Percentiles rank a stretch among this genome's conserved stretches.
Evolutionary conservation across 1,140 invertebrate species (phyloP).

Genomic region (Orussus abietinus): DNA sequence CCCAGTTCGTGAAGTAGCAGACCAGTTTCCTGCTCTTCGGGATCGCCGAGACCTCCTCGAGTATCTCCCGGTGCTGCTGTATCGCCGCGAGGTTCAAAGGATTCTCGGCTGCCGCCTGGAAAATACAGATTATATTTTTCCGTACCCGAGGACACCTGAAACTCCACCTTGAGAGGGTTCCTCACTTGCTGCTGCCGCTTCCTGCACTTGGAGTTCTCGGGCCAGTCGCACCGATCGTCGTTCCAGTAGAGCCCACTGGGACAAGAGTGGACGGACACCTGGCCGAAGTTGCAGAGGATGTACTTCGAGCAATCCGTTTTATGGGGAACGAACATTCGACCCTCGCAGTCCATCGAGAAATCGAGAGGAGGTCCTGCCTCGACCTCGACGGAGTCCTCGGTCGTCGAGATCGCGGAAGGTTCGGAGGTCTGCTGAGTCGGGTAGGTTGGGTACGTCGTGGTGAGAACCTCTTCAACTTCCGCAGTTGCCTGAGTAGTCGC

Average conservation of each 20-base stretch:
- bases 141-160: no score
- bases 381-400: constrained; percentile 38
- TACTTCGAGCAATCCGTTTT: constrained; percentile 73
- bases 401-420: constrained; percentile 11
- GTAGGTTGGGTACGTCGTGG: no score
- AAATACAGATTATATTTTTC: no score
- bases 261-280: constrained; percentile 64
- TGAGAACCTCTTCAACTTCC: no score
- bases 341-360: constrained; percentile 57
- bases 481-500: no score
- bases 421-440: no score
- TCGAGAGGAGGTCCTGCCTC: constrained; percentile 26
- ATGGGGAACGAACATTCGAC: constrained; percentile 61
- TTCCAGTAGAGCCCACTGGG: constrained; percentile 73
- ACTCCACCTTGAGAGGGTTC: no score
- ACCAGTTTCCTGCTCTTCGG: constrained; percentile 56
- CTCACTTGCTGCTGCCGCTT: neutral
- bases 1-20: constrained; percentile 76
- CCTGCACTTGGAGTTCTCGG: constrained; percentile 64
- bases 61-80: constrained; percentile 1
- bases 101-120: neutral
- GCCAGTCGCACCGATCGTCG: constrained; percentile 74
- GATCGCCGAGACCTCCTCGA: constrained; percentile 14
- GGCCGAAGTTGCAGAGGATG: constrained; percentile 72
- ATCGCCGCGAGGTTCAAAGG: neutral